A percentile compares a stretch with the other conserved stretches of the same genome.
Evolutionary conservation across 1,140 invertebrate genomes (phyloP).

Genomic region (Papilio polytes): DNA sequence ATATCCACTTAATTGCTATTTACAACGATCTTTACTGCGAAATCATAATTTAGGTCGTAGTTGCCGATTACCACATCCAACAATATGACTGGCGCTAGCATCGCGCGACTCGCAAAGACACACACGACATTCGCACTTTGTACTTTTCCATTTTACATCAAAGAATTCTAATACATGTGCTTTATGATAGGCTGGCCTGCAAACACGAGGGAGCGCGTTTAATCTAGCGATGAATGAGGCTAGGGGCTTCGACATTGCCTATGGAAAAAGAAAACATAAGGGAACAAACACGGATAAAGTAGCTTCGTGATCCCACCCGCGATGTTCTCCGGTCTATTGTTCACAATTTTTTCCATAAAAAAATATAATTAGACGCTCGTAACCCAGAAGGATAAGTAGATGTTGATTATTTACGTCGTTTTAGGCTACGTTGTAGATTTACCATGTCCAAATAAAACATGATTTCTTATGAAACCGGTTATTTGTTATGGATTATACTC

Average conservation of each 20-base stretch:
- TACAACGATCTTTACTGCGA: neutral
- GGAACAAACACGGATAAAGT: conserved; percentile 20
- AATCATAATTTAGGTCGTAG: neutral
- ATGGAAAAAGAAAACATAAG: conserved; percentile 28
- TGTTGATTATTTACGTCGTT: too few relatives aligned
- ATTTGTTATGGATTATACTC: neutral
- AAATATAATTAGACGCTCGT: neutral
- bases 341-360: neutral
- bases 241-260: conserved; percentile 30
- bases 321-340: neutral
- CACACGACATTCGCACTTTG: conserved; percentile 16
- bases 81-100: neutral
- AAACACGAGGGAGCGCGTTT: conserved; percentile 35
- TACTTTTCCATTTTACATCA: conserved; percentile 18
- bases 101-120: neutral
- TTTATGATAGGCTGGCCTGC: conserved; percentile 28
- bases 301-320: neutral
- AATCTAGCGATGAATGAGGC: conserved; percentile 35
- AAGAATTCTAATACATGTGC: conserved; percentile 35
- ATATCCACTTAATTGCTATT: neutral
- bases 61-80: neutral
- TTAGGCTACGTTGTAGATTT: too few relatives aligned
- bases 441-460: too few relatives aligned
- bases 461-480: neutral
- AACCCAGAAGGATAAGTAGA: too few relatives aligned